These are phyloP conservation scores for Crotophaga sulcirostris DNA, from an alignment of 2,113 vertebrate genomes.

Conservation along the genomic window DNA sequence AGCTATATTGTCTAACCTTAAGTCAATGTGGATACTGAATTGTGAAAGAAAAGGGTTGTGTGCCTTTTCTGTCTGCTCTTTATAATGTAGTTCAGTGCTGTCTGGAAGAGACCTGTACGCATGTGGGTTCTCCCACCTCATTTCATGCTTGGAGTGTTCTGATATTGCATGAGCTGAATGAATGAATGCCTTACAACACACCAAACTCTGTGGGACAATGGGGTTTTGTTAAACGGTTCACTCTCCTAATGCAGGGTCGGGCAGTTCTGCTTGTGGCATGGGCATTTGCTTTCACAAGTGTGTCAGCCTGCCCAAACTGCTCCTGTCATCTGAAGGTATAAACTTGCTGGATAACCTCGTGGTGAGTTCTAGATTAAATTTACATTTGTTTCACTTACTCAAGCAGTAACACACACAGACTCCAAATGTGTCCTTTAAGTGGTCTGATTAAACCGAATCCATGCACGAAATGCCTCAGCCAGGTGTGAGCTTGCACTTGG, in stretches of 20 bases:
- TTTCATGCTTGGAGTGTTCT: neutral
- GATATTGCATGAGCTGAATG: neutral
- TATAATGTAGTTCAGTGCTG: neutral
- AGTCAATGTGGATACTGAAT: neutral
- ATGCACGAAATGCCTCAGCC: rapidly evolving
- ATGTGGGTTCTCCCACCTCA: neutral
- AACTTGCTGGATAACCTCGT: neutral
- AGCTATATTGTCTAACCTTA: neutral
- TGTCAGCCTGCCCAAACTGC: neutral
- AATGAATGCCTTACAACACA: neutral
- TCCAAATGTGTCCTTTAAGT: neutral
- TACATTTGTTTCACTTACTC: neutral
- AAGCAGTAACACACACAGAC: too few species aligned
- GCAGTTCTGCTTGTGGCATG: neutral
- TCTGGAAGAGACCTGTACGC: neutral
- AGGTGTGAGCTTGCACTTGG: neutral
- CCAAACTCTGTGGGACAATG: neutral
- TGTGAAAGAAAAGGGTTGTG: neutral
- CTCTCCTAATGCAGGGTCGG: neutral
- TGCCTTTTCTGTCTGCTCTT: neutral
- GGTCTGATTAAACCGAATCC: neutral
- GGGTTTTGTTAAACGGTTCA: neutral
- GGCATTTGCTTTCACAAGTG: neutral
- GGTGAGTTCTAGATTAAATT: neutral
- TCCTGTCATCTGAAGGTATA: neutral